These are phyloP conservation scores for Patella ulyssiponensis DNA, from an alignment of 2,888 invertebrate genomes.

Conservation along the genomic window DNA sequence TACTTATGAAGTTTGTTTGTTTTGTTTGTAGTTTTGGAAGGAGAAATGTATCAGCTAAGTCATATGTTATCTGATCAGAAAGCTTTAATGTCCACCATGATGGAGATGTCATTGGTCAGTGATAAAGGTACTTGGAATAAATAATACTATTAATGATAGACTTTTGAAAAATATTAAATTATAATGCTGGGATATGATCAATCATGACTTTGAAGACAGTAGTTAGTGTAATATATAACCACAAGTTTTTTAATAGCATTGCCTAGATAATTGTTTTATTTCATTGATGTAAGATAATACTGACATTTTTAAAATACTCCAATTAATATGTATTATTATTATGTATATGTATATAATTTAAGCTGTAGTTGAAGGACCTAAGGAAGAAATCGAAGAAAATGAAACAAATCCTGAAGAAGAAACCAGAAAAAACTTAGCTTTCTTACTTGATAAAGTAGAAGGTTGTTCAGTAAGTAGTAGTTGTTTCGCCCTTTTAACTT, in stretches of 20 bases:
- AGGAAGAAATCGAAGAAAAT: conserved; percentile 46
- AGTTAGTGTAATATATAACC: too few relatives aligned
- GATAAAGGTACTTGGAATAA: conserved; percentile 62
- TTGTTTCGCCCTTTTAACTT: neutral
- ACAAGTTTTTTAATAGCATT: too few relatives aligned
- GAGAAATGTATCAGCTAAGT: conserved; percentile 97
- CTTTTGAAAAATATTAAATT: too few relatives aligned
- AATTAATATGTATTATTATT: neutral
- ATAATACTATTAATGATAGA: too few relatives aligned
- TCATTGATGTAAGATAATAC: too few relatives aligned
- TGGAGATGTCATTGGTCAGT: conserved; percentile 72
- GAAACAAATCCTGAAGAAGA: conserved; percentile 65
- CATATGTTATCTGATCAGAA: conserved; percentile 94
- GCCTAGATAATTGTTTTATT: too few relatives aligned
- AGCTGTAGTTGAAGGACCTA: conserved; percentile 62
- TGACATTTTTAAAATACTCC: too few relatives aligned
- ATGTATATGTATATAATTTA: conserved; percentile 13
- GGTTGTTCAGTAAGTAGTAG: conserved; percentile 80
- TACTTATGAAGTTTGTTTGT: neutral
- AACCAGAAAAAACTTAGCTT: conserved; percentile 67
- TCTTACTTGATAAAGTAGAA: conserved; percentile 87
- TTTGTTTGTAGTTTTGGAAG: conserved; percentile 83
- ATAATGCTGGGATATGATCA: too few relatives aligned
- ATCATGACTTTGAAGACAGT: too few relatives aligned
- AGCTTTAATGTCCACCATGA: conserved; percentile 78